Conservation (phyloP, 2,113 vertebrate species). For the Gallinago paraguaiae region DNA sequence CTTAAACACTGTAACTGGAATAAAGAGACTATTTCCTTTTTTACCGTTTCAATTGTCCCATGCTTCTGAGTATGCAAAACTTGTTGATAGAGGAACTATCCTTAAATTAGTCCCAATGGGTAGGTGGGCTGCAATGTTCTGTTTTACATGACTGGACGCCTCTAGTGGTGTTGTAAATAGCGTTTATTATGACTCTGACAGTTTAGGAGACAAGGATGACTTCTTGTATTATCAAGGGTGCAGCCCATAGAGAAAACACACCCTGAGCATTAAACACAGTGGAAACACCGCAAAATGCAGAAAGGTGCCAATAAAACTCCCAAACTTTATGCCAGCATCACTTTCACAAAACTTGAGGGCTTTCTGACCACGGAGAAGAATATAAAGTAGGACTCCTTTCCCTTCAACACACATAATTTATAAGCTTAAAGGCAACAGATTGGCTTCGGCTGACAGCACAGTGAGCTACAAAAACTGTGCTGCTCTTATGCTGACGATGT, state of each 20-base stretch:
- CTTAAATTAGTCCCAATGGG: neutral
- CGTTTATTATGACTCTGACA: constrained; percentile 67
- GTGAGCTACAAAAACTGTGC: neutral
- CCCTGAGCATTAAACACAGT: constrained; percentile 37
- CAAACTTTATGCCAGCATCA: neutral
- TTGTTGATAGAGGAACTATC: neutral
- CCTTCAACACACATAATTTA: neutral
- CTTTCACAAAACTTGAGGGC: neutral
- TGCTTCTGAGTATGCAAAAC: neutral
- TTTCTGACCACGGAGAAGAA: neutral
- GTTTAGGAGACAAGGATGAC: constrained; percentile 76
- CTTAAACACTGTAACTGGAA: neutral
- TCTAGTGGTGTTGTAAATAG: constrained; percentile 33
- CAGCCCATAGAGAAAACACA: constrained; percentile 78
- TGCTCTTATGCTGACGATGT: neutral
- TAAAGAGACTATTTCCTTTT: neutral
- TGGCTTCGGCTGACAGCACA: neutral
- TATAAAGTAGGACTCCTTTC: neutral
- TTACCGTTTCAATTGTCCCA: neutral
- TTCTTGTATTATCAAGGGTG: constrained; percentile 77
- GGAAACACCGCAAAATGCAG: neutral
- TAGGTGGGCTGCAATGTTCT: neutral
- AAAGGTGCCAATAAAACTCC: neutral
- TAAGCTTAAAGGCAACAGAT: neutral
- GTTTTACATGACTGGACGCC: constrained; percentile 18